A percentile compares a stretch with the other conserved stretches of the same genome.
phyloP scores from a whole-genome alignment of 2,888 invertebrate species.

The Laothoe populi region DNA sequence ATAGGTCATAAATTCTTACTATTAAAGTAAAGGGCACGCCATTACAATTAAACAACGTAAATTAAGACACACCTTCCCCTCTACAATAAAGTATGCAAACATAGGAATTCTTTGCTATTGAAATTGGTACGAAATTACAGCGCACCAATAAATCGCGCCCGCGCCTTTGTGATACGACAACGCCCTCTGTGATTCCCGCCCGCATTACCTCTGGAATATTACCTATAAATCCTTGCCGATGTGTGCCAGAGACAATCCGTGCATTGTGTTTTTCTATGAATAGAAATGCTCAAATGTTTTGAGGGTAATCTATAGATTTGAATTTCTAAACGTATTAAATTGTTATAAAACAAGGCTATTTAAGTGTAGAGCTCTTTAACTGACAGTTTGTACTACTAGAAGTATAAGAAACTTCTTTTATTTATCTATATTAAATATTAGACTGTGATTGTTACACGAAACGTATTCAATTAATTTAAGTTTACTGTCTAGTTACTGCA shows the following conservation, averaged over 20 bases:
- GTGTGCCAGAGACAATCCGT: slow-evolving; percentile 21
- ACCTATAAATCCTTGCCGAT: slow-evolving; percentile 23
- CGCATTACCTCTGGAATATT: slow-evolving; percentile 22
- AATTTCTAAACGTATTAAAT: background rate
- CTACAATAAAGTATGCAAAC: slow-evolving; percentile 21
- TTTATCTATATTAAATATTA: no score
- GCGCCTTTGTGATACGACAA: slow-evolving; percentile 19
- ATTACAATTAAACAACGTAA: slow-evolving; percentile 6
- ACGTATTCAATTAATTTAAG: no score
- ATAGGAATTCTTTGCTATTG: slow-evolving; percentile 23
- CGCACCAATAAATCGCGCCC: slow-evolving; percentile 15
- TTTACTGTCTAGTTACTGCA: no score
- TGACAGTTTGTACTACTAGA: no score
- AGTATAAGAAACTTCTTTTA: no score
- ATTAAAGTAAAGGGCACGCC: background rate
- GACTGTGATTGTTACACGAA: no score
- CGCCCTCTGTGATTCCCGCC: slow-evolving; percentile 23
- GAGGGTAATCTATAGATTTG: background rate
- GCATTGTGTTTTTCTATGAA: slow-evolving; percentile 21
- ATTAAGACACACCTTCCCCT: slow-evolving; percentile 7
- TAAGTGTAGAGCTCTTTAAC: no score
- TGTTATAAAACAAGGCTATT: background rate
- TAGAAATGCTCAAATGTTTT: slow-evolving; percentile 7
- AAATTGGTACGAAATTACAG: slow-evolving; percentile 22
- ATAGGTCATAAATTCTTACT: no score